Evolutionary conservation across 2,888 invertebrate genomes (phyloP).

Genomic region (Gryllus longicercus): DNA sequence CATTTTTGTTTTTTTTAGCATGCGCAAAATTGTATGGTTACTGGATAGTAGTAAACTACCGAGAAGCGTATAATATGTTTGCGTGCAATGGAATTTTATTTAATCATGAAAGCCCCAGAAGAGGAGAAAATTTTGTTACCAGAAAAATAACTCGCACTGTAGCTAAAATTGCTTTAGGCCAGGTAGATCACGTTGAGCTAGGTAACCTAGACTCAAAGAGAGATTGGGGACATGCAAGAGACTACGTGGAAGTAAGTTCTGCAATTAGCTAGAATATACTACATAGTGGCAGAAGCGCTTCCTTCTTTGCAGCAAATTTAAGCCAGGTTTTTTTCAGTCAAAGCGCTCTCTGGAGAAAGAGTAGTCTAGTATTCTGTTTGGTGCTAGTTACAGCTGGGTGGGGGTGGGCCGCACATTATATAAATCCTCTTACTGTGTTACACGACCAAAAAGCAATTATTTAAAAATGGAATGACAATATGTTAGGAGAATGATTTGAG

Average conservation of each 20-base stretch:
- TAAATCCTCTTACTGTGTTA: no score
- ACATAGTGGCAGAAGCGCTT: no score
- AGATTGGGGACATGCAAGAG: constrained; percentile 98
- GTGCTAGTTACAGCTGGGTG: no score
- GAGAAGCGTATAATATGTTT: constrained; percentile 93
- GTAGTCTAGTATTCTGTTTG: no score
- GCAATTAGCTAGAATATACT: no score
- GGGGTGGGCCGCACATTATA: no score
- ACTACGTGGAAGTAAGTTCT: constrained; percentile 79
- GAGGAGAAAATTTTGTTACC: constrained; percentile 98
- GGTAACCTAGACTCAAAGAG: constrained; percentile 93
- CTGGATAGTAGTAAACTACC: constrained; percentile 94
- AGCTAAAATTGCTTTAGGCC: constrained; percentile 89
- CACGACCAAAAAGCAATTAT: no score
- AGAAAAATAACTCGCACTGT: constrained; percentile 96
- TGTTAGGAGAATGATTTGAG: no score
- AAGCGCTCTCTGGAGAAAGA: no score
- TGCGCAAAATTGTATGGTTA: constrained; percentile 94
- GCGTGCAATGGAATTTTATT: constrained; percentile 95
- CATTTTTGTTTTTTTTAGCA: constrained; percentile 54
- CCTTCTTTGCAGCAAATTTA: no score
- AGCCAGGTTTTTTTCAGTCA: no score
- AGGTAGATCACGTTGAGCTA: constrained; percentile 79
- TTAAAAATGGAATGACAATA: no score
- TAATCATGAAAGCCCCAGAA: constrained; percentile 92